Conservation (phyloP, 2,797 vertebrate species). For the Anniella stebbinsi region DNA sequence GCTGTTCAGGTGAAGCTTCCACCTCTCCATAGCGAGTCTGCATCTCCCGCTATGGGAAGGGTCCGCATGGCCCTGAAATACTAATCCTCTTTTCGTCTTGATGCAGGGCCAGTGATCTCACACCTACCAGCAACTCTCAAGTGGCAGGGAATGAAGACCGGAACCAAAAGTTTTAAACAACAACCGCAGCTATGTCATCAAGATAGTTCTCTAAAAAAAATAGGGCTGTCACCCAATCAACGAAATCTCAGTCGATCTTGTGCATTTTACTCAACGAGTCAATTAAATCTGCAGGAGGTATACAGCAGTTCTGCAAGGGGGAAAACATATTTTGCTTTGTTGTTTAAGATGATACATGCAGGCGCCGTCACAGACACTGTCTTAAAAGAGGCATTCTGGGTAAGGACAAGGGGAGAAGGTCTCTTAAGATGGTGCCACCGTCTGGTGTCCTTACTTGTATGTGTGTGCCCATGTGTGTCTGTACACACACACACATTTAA, state of each 20-base stretch:
- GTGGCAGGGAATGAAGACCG: not conserved
- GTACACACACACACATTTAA: not conserved
- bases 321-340: not conserved
- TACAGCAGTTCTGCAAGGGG: not conserved
- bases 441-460: too few species aligned
- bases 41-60: too few species aligned
- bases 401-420: too few species aligned
- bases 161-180: not conserved
- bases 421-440: not conserved
- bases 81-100: too few species aligned
- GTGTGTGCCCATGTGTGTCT: not conserved
- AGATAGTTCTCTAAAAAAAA: not conserved
- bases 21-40: too few species aligned
- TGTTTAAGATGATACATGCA: not conserved
- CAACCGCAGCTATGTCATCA: not conserved
- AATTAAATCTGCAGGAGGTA: not conserved
- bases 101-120: not conserved
- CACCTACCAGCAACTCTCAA: not conserved
- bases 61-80: too few species aligned
- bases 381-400: not conserved
- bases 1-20: too few species aligned
- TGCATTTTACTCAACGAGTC: not conserved
- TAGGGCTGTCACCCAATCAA: not conserved
- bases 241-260: not conserved
- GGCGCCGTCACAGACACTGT: not conserved